Conservation (phyloP, 1,140 invertebrate species). For the Diprion similis region DNA sequence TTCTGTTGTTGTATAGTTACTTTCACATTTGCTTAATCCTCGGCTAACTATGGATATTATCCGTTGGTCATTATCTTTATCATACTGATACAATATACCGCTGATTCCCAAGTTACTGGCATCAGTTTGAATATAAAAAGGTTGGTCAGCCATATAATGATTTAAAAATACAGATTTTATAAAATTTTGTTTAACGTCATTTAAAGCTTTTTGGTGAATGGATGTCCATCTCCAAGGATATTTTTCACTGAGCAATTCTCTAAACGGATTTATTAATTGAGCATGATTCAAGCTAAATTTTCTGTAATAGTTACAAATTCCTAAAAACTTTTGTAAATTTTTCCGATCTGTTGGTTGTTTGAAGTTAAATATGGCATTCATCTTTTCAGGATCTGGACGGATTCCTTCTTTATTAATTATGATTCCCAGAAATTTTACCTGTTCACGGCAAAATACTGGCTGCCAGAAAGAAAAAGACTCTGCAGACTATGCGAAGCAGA, state of each 20-base stretch:
- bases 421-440: constrained; percentile 26
- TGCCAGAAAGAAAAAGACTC: too few species aligned
- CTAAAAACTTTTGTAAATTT: constrained; percentile 35
- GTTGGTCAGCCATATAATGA: constrained; percentile 11
- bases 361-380: constrained; percentile 26
- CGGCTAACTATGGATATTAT: constrained; percentile 4
- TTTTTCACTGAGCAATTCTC: constrained; percentile 5
- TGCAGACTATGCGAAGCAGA: too few species aligned
- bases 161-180: neutral
- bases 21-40: neutral
- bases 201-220: neutral
- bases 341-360: constrained; percentile 22
- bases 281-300: constrained; percentile 20
- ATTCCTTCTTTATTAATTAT: constrained; percentile 21
- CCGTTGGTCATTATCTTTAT: neutral
- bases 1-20: neutral
- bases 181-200: constrained; percentile 10
- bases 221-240: neutral
- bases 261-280: constrained; percentile 15
- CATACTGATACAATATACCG: constrained; percentile 10
- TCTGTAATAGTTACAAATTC: constrained; percentile 48
- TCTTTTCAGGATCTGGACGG: constrained; percentile 17
- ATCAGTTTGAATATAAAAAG: constrained; percentile 18
- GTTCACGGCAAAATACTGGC: constrained; percentile 8
- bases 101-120: neutral